Evolutionary conservation across 2,797 vertebrate genomes (phyloP), one percentile per base, ranked within the genome.

Genomic region (Chelon labrosus): DNA sequence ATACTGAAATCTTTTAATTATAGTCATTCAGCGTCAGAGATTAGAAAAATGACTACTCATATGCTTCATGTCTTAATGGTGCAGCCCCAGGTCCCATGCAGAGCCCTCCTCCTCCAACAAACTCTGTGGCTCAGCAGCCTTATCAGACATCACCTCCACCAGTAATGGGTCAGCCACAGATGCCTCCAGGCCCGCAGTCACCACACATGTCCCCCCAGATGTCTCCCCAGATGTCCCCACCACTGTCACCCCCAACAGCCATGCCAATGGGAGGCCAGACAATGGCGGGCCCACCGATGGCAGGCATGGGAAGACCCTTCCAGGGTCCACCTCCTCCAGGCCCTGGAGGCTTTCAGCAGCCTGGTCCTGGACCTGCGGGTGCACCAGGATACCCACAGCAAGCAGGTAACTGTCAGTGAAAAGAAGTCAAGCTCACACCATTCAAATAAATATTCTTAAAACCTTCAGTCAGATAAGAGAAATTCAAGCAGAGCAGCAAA

Each of bases 271-370:
- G 84, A 10, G 72, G 91, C 2, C 61, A 44, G 14, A 47, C 64
- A 46, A 93, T 53, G 71, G 85, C 62, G 91, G 93, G 49, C 86
- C 91, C 49, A 8, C 64, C 92, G 83, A 94, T 57, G 72, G 88
- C 63, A 88, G 71, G 91, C 73, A 87, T 94, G 42, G 72, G 91
- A 47, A 93, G 92, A 39, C 94, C 93, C 20, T 92, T 94, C 25
- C 61, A 94, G 52, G 96, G 94, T 2, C 82, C 94, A 6, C 79
- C 94, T 38, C 85, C 88, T 14, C 73, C 92, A 58, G 88, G 92
- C 0, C 89, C 87, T 17, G 85, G 92, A 47, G 94, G 92, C 68
- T 94, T 96, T 70, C 96, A 94, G 70, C 95, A 94, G 0, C 90
- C 92, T 27, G 46, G 87, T 53, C 85, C 92, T 1, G 95, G 94